Base-by-base conservation (phyloP, 2,888 invertebrate genomes). In the Leucoptera coffeella region DNA sequence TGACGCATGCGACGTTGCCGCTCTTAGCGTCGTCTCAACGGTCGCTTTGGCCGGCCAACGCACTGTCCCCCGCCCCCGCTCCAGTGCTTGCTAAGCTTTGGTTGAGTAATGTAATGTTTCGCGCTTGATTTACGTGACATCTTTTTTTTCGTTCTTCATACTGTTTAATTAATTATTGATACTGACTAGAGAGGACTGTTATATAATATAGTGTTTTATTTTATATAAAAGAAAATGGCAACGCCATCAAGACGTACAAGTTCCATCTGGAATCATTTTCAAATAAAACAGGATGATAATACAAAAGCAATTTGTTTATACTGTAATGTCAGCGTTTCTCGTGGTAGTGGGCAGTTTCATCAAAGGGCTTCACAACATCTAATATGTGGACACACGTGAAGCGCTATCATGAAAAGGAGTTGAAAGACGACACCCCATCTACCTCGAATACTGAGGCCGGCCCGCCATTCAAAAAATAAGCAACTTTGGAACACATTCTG, bases 381-480 rank as follows among this genome's bases (percentile, higher is more conserved):
- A 27, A 23, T 14, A 25, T 32, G 32, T 32, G 32, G 28, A 30
- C 28, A 23, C 32, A 28, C 25, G 28, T 30, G 30, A 32, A 30
- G 26, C 25, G 32, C 10, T 28, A 22, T 30, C 29, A 32, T 26
- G 26, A 30, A 26, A 28, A 30, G 25, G 30, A 32, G 23, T 26
- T 32, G 22, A 25, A 29, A 17, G 26, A 21, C 12, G 22, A 22
- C 11, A 21, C 26, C 21, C 26, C 26, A 25, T 26, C 28, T 28
- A 30, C 30, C 21, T 24, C 26, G 15, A 32, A 15, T 4, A 20
- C 15, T 12, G 23, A 25, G 11, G 17, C 12, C 11, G 29, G 15
- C 21, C 29, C 34, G 23, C 31, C 34, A 32, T 24, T 23, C 5
- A 34, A 36, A 30, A 35, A 31, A 32, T 35, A 37, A 35, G 33